Evolutionary conservation across 2,113 vertebrate species (phyloP), one percentile per base, ranked within the genome.

Genomic region (Noturus placidus): DNA sequence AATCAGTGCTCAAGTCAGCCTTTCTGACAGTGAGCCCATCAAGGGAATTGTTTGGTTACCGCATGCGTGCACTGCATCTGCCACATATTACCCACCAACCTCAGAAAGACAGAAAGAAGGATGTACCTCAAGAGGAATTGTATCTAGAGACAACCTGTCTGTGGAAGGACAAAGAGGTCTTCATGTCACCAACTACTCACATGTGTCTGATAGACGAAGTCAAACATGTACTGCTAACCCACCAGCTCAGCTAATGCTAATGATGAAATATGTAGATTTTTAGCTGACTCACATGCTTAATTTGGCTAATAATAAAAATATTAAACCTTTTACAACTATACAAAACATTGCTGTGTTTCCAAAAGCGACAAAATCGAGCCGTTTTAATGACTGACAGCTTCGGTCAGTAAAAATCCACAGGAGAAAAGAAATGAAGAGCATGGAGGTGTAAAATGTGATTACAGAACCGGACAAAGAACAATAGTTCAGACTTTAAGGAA

Each of bases 1-100:
- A 91, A 93, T 94, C 91, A 93, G 61, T 93, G 56, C 87, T 88
- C 35, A 86, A 54, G 77, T 85, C 86, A 52, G 86, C 79, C 54
- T 42, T 61, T 82, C 79, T 82, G 79, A 61, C 79, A 82, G 91
- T 79, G 52, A 88, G 74, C 65, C 89, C 86, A 86, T 89, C 85
- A 82, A 87, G 86, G 86, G 84, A 89, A 86, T 87, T 42, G 6
- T 70, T 86, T 85, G 79, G 57, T 86, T 87, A 52, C 91, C 89
- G 65, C 87, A 90, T 91, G 89, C 82, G 76, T 86, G 87, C 88
- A 93, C 82, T 88, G 89, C 77, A 91, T 87, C 91, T 74, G 89
- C 86, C 88, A 88, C 88, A 89, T 87, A 87, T 89, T 85, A 88
- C 89, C 89, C 89, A 82, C 87, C 86, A 86, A 46, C 89, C 76